These are phyloP conservation scores for Pimpla rufipes DNA, from an alignment of 2,888 invertebrate genomes.

Conservation along the genomic window DNA sequence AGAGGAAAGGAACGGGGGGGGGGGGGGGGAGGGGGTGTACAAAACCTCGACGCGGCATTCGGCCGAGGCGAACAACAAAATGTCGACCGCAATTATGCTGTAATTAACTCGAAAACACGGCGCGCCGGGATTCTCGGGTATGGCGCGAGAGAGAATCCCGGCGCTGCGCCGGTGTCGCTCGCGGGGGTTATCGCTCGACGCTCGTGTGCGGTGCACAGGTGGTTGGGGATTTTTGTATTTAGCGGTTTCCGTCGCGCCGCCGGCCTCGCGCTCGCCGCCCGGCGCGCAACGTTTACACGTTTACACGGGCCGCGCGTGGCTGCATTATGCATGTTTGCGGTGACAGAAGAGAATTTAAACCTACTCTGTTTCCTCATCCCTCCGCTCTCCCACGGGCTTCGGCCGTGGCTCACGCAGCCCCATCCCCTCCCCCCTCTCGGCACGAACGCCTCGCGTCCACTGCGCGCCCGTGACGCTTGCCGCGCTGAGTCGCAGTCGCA, in stretches of 20 bases:
- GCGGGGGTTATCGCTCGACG: constrained; percentile 34
- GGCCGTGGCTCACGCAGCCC: not conserved
- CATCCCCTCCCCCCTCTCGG: not conserved
- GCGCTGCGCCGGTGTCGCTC: not conserved
- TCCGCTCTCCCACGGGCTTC: not conserved
- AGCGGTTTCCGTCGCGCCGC: constrained; percentile 79
- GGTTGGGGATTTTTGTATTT: constrained; percentile 85
- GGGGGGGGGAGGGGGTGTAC: not conserved
- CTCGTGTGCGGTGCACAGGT: constrained; percentile 82
- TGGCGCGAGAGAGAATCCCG: constrained; percentile 41
- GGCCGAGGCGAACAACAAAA: constrained; percentile 81
- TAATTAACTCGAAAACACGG: constrained; percentile 83
- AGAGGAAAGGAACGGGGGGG: not conserved
- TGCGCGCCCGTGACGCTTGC: not conserved
- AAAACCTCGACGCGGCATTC: constrained; percentile 69
- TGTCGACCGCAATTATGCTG: constrained; percentile 84
- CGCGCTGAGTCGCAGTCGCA: no score
- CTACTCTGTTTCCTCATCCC: constrained; percentile 72
- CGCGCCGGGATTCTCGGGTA: constrained; percentile 28
- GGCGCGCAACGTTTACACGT: constrained; percentile 76
- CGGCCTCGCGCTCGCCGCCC: constrained; percentile 34
- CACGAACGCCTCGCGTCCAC: not conserved
- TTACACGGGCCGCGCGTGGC: constrained; percentile 81
- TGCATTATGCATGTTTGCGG: constrained; percentile 85
- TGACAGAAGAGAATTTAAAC: constrained; percentile 84